Conservation (phyloP, 37 sponge, comb jelly and placozoan species). For the Haliclona indistincta region DNA sequence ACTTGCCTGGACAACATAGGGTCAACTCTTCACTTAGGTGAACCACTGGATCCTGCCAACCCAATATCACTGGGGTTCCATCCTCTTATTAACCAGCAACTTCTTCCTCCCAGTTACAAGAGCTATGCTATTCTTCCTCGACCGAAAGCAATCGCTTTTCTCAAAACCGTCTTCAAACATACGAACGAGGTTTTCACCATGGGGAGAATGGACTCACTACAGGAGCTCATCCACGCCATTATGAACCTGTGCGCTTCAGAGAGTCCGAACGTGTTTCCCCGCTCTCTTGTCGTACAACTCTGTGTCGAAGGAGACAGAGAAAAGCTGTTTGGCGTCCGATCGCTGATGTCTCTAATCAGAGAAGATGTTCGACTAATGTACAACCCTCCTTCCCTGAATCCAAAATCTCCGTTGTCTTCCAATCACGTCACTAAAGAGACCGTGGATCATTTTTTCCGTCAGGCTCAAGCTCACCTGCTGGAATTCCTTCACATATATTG, state of each 20-base stretch:
- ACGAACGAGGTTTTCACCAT: constrained; percentile 36
- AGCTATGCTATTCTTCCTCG: constrained; percentile 48
- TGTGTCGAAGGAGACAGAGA: constrained; percentile 38
- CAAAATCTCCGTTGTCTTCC: constrained; percentile 54
- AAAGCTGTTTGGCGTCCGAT: constrained; percentile 48
- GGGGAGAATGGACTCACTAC: constrained; percentile 34
- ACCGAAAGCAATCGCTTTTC: constrained; percentile 7
- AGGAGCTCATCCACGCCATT: constrained; percentile 28
- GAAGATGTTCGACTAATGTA: constrained; percentile 57
- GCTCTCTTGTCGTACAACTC: constrained; percentile 59
- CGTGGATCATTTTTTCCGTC: constrained; percentile 46
- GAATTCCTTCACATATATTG: constrained; percentile 71
- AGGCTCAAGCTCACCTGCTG: constrained; percentile 16
- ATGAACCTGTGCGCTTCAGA: constrained; percentile 27
- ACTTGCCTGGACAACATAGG: constrained; percentile 31
- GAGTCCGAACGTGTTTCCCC: constrained; percentile 64
- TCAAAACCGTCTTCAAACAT: constrained; percentile 28
- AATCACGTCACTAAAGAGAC: constrained; percentile 47
- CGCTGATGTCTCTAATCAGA: constrained; percentile 44
- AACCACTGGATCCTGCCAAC: constrained; percentile 41
- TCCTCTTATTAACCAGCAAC: constrained; percentile 74
- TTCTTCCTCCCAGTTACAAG: constrained; percentile 82
- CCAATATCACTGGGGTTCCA: constrained; percentile 69
- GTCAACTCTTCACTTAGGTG: constrained; percentile 41
- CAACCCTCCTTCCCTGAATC: constrained; percentile 77